phyloP scores from a whole-genome alignment of 2,113 vertebrate genomes.

The Paradisaea rubra region DNA sequence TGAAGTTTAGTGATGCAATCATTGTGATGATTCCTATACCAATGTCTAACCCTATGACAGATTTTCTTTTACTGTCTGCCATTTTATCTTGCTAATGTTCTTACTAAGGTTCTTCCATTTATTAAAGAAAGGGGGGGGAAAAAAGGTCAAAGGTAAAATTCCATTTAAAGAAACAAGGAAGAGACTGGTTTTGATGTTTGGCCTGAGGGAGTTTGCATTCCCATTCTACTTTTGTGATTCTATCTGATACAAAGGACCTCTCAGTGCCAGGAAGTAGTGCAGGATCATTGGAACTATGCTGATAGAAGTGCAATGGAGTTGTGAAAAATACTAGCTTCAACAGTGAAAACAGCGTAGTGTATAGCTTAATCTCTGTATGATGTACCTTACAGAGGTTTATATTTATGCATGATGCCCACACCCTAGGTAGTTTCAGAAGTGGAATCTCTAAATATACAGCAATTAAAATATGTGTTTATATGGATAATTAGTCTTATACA shows the following conservation, averaged over 20 bases:
- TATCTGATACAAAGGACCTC: neutral
- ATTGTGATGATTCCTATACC: neutral
- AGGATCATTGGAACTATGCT: neutral
- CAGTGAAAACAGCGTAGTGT: neutral
- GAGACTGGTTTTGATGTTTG: neutral
- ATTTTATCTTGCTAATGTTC: neutral
- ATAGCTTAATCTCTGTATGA: neutral
- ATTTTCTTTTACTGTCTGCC: neutral
- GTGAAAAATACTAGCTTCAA: neutral
- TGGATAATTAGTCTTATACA: neutral
- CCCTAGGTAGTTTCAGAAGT: neutral
- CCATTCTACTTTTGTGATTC: neutral
- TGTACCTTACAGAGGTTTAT: neutral
- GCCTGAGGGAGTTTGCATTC: neutral
- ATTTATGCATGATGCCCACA: neutral
- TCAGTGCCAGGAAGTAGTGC: neutral
- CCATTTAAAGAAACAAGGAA: neutral
- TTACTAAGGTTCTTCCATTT: neutral
- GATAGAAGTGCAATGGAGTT: neutral
- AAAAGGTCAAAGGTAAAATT: neutral
- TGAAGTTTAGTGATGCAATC: neutral
- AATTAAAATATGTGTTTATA: neutral
- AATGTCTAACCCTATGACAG: neutral
- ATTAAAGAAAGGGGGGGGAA: rapidly evolving
- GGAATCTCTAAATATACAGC: neutral